Conservation (phyloP, 2,888 invertebrate genomes). For the Calameuta idolon region DNA sequence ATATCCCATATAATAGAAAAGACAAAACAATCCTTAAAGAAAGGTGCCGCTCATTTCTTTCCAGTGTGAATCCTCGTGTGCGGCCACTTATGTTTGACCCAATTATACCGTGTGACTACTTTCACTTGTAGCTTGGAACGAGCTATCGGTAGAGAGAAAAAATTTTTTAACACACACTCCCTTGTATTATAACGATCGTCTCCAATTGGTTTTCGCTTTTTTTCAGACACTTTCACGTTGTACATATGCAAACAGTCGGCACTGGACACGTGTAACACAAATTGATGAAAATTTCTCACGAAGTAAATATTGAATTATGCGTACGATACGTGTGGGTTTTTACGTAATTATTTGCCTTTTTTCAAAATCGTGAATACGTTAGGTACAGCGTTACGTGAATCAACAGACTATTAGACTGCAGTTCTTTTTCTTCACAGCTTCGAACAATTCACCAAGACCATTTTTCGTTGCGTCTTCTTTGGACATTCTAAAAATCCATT, state of each 20-base stretch:
- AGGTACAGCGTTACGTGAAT: neutral
- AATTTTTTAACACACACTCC: neutral
- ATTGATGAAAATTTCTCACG: neutral
- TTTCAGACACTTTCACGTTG: conserved; percentile 2
- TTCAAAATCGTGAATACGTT: neutral
- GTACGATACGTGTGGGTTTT: neutral
- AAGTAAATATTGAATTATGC: neutral
- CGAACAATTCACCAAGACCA: conserved; percentile 58
- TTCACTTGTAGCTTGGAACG: conserved; percentile 52
- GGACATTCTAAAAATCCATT: conserved; percentile 47
- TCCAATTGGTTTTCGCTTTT: conserved; percentile 7
- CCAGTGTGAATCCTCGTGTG: neutral
- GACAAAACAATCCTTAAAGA: neutral
- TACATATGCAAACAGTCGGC: neutral
- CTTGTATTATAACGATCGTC: neutral
- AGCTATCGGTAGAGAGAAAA: conserved; percentile 6
- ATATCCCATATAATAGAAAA: neutral
- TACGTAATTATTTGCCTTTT: neutral
- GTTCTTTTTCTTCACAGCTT: conserved; percentile 57
- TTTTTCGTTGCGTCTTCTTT: conserved; percentile 52
- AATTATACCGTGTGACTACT: conserved; percentile 44
- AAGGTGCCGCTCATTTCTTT: neutral
- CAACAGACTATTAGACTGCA: conserved; percentile 55
- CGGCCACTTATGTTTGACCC: conserved; percentile 39
- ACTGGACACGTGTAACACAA: neutral